Percentiles rank a stretch among this genome's conserved stretches.
These are phyloP conservation scores for Pentalonia nigronervosa DNA, from an alignment of 1,140 invertebrate genomes.

Conservation along the genomic window DNA sequence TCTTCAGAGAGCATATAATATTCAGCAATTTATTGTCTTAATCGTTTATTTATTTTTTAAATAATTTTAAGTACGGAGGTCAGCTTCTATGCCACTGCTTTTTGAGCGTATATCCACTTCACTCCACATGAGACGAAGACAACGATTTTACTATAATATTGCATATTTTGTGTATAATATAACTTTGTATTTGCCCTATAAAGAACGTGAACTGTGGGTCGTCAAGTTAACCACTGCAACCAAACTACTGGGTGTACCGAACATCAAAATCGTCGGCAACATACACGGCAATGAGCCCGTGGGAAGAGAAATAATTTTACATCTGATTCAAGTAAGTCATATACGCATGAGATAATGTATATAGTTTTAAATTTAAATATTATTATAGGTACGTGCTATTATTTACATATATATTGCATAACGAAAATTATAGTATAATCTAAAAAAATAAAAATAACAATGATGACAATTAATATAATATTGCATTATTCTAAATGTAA, in stretches of 20 bases:
- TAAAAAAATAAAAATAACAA: too few relatives aligned
- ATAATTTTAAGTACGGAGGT: background rate
- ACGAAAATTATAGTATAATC: too few relatives aligned
- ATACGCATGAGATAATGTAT: background rate
- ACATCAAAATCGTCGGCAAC: conserved; percentile 69
- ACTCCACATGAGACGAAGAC: background rate
- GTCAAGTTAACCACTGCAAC: conserved; percentile 49
- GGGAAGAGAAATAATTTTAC: conserved; percentile 68
- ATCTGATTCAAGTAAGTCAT: conserved; percentile 66
- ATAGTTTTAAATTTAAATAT: background rate
- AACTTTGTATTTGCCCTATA: conserved; percentile 77
- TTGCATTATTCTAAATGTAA: too few relatives aligned
- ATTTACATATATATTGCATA: too few relatives aligned
- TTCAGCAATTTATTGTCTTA: background rate
- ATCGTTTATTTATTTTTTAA: background rate
- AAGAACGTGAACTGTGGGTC: conserved; percentile 56
- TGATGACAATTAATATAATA: too few relatives aligned
- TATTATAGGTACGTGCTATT: too few relatives aligned
- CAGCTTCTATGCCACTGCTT: background rate
- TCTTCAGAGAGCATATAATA: background rate
- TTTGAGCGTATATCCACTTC: background rate
- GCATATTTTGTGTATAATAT: conserved; percentile 59
- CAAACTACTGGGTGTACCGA: conserved; percentile 65
- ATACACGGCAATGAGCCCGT: conserved; percentile 70
- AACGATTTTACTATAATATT: background rate